These are phyloP conservation scores for Ectemnius cavifrons DNA, from an alignment of 2,888 invertebrate species.

Conservation along the genomic window DNA sequence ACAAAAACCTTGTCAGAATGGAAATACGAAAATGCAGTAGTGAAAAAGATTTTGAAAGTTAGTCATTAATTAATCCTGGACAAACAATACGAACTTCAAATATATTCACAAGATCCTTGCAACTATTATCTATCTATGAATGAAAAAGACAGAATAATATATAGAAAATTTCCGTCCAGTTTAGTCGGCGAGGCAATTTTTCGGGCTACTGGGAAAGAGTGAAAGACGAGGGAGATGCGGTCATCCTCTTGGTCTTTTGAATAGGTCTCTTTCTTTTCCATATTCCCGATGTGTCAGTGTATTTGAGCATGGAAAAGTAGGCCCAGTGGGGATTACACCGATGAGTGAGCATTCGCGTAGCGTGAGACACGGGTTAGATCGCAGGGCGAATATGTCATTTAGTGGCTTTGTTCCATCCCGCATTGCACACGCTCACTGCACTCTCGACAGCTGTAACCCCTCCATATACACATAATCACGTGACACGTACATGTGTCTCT, in stretches of 20 bases:
- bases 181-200: too few species aligned
- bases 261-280: conserved; percentile 24
- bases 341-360: conserved; percentile 33
- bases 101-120: too few species aligned
- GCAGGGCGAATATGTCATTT: conserved; percentile 56
- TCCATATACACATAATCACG: conserved; percentile 5
- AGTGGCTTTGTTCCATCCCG: conserved; percentile 55
- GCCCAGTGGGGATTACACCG: conserved; percentile 59
- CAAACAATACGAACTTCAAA: too few species aligned
- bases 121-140: too few species aligned
- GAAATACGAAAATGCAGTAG: too few species aligned
- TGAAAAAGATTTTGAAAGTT: too few species aligned
- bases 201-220: conserved; percentile 17
- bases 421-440: conserved; percentile 13
- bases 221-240: neutral
- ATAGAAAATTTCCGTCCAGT: too few species aligned
- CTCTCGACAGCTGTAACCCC: conserved; percentile 26
- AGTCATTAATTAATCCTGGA: too few species aligned
- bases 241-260: conserved; percentile 22
- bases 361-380: conserved; percentile 38
- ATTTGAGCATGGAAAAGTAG: conserved; percentile 53
- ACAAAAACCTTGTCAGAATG: too few species aligned
- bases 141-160: too few species aligned
- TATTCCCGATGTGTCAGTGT: conserved; percentile 13
- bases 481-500: neutral